Evolutionary conservation across 1,140 invertebrate genomes (phyloP).

Genomic region (Bombus cullumanus): DNA sequence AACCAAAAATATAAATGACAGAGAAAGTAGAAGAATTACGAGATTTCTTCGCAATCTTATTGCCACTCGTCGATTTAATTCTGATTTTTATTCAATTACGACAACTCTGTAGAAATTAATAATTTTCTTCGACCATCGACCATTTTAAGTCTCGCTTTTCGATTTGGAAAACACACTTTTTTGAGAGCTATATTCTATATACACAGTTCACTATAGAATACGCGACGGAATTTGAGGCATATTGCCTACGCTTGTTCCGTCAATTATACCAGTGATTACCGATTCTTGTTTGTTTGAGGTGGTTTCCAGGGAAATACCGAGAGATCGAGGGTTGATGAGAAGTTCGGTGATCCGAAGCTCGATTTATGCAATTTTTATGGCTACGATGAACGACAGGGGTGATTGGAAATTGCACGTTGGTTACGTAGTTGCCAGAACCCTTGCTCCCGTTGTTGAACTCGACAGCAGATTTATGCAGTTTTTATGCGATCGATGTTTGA

Average conservation of each 20-base stretch:
- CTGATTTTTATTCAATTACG: background rate
- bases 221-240: background rate
- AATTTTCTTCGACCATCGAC: too few species aligned
- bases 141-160: too few species aligned
- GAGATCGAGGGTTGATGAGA: constrained; percentile 8
- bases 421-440: constrained; percentile 7
- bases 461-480: background rate
- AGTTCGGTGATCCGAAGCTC: background rate
- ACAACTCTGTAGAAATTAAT: too few species aligned
- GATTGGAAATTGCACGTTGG: constrained; percentile 16
- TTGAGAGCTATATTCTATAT: background rate
- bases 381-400: background rate
- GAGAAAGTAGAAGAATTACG: too few species aligned
- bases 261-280: background rate
- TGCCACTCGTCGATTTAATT: background rate
- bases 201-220: background rate
- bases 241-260: background rate
- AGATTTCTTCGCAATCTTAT: background rate
- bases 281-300: background rate
- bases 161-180: background rate
- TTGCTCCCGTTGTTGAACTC: background rate
- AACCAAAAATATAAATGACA: too few species aligned
- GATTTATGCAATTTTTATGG: constrained; percentile 24
- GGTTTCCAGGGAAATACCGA: constrained; percentile 20
- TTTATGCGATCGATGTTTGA: constrained; percentile 18